A percentile compares a stretch with the other conserved stretches of the same genome.
Evolutionary conservation across 2,888 invertebrate species (phyloP).

Genomic region (Amiota minor): DNA sequence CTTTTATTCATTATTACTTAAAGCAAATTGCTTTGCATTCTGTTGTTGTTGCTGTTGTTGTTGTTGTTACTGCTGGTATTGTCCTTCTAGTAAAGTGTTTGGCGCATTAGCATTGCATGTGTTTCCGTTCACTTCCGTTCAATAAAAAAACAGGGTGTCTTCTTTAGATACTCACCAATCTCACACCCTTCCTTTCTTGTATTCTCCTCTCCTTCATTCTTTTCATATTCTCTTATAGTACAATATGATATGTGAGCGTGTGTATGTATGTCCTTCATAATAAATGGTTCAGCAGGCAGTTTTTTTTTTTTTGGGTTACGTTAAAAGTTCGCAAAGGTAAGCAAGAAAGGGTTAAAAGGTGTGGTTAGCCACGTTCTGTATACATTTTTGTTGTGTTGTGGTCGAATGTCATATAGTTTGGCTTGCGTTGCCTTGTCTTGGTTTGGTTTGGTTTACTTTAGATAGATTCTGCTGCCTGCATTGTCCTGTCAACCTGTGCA

Average conservation of each 20-base stretch:
- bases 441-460: slow-evolving; percentile 17
- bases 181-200: too few relatives aligned
- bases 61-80: slow-evolving; percentile 29
- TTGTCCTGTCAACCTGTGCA: slow-evolving; percentile 25
- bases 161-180: too few relatives aligned
- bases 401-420: slow-evolving; percentile 26
- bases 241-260: background rate
- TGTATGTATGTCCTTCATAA: slow-evolving; percentile 36
- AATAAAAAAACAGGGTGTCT: background rate
- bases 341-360: slow-evolving; percentile 60
- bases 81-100: slow-evolving; percentile 25
- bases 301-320: background rate
- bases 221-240: background rate
- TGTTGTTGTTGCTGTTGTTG: slow-evolving; percentile 42
- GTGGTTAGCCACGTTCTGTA: slow-evolving; percentile 56
- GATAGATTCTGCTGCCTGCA: slow-evolving; percentile 62
- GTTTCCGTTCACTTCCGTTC: slow-evolving; percentile 45
- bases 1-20: slow-evolving; percentile 60
- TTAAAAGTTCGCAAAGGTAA: background rate
- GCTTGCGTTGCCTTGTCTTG: background rate
- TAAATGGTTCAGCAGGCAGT: slow-evolving; percentile 42
- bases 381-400: slow-evolving; percentile 14
- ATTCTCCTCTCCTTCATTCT: background rate
- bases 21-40: slow-evolving; percentile 59
- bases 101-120: slow-evolving; percentile 55